Evolutionary conservation across 2,797 vertebrate genomes (phyloP).

Genomic region (Menidia menidia): DNA sequence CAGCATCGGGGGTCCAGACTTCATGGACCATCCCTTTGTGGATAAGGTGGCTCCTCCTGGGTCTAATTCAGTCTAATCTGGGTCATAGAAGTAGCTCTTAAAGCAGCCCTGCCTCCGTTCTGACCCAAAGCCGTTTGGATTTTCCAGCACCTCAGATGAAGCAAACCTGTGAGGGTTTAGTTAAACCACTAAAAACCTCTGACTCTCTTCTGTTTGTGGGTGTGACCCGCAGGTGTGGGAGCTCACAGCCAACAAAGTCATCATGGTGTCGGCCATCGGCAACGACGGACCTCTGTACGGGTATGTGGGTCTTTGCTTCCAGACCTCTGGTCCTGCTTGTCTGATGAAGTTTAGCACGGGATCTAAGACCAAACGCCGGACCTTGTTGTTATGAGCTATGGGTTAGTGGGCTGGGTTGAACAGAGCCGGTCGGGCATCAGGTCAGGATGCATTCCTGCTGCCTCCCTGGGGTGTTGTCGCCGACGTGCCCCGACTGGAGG

Average conservation of each 20-base stretch:
- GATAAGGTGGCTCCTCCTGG: conserved; percentile 88
- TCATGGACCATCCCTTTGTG: conserved; percentile 99
- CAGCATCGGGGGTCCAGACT: conserved; percentile 98
- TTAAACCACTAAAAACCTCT: too few relatives aligned
- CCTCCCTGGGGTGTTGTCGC: neutral
- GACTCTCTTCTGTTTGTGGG: neutral
- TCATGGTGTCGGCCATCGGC: conserved; percentile 99
- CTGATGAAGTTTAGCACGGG: too few relatives aligned
- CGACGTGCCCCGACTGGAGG: neutral
- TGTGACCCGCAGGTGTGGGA: conserved; percentile 92
- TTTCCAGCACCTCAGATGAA: too few relatives aligned
- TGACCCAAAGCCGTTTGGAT: too few relatives aligned
- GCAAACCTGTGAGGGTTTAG: too few relatives aligned
- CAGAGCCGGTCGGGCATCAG: neutral
- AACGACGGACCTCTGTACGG: conserved; percentile 98
- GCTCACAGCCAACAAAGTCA: conserved; percentile 96
- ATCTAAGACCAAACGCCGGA: too few relatives aligned
- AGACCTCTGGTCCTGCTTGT: too few relatives aligned
- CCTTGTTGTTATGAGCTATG: too few relatives aligned
- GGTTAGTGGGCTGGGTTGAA: too few relatives aligned
- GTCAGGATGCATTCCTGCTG: neutral
- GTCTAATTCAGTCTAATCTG: too few relatives aligned
- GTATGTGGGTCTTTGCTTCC: conserved; percentile 70
- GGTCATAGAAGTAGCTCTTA: too few relatives aligned
- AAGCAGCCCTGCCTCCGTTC: too few relatives aligned